Base-by-base conservation (phyloP, 2,888 invertebrate species). In the Lithophane ornitopus region DNA sequence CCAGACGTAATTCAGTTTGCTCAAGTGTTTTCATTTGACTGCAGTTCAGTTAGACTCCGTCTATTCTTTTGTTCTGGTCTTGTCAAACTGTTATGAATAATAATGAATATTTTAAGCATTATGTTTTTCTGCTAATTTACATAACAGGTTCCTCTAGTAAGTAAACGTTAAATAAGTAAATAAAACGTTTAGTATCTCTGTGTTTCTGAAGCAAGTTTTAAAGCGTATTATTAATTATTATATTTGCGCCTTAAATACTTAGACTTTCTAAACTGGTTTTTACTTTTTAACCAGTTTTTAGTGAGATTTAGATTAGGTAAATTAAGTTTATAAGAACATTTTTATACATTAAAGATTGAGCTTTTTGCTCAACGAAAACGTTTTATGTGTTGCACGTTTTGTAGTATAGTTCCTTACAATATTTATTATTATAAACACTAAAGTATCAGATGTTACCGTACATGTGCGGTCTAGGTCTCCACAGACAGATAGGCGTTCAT, bases 381-480 rank as follows among this genome's bases (percentile, higher is more conserved):
- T 61, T 8, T 11, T 26, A 11, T 41, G 34, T 52, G 58, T 46
- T 34, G 3, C n/a, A 39, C 12, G 39, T 62, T 62, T 56, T 34
- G 8, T 22, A 26, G 26, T 56, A 9, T 34, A 26, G 44, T 56
- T 66, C 16, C 22, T 76, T 19, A 22, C 8, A 63, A 34, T 26
- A 19, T 44, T 28, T 59, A 54, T 69, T 65, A 19, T 59, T 54
- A 62, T 63, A 67, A 46, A 61, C 54, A 61, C 14, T 2, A 56
- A 58, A 52, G 82, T 82, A 82, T 85, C 83, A 65, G 73, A 82
- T 85, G 70, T 70, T 59, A 59, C 67, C 58, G 14, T 74, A 85
- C 75, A 85, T 67, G 46, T 78, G 80, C 71, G 62, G 82, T 78
- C 76, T 85, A 87, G 74, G 79, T 82, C 80, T 82, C 76, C 34